A percentile compares a stretch with the other conserved stretches of the same genome.
These are phyloP conservation scores for Enteromius mattozi DNA, from an alignment of 2,797 vertebrate species.

Conservation along the genomic window DNA sequence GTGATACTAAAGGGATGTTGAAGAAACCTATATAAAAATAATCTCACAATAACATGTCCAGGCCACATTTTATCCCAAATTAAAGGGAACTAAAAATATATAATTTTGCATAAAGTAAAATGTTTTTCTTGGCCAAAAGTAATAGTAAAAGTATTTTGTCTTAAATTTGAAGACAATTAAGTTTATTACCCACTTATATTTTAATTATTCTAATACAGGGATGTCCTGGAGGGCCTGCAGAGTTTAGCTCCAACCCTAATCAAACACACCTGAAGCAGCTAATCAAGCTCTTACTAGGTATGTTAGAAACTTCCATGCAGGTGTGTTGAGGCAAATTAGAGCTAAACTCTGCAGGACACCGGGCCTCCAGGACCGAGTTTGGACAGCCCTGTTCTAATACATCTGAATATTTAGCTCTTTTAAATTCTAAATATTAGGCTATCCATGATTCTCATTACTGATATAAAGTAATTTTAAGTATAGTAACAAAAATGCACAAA, in stretches of 20 bases:
- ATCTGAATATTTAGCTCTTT: not conserved
- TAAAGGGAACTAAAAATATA: not conserved
- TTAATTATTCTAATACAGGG: not conserved
- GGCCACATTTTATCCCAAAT: slow-evolving; percentile 4
- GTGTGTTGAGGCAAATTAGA: no score
- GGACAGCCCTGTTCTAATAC: not conserved
- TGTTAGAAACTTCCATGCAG: no score
- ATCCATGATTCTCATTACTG: not conserved
- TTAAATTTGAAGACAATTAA: not conserved
- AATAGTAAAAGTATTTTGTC: not conserved
- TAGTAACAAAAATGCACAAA: not conserved
- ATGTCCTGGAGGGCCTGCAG: no score
- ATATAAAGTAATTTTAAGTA: not conserved
- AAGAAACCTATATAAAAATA: not conserved
- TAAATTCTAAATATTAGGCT: not conserved
- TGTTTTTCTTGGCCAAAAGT: not conserved
- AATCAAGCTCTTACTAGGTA: no score
- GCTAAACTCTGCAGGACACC: no score
- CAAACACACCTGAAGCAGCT: no score
- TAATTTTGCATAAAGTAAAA: not conserved
- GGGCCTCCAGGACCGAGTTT: no score
- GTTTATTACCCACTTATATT: not conserved
- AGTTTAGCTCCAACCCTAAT: no score
- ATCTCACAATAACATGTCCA: not conserved
- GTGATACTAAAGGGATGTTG: not conserved